phyloP scores from a whole-genome alignment of 2,113 vertebrate genomes.

The Hucho hucho region DNA sequence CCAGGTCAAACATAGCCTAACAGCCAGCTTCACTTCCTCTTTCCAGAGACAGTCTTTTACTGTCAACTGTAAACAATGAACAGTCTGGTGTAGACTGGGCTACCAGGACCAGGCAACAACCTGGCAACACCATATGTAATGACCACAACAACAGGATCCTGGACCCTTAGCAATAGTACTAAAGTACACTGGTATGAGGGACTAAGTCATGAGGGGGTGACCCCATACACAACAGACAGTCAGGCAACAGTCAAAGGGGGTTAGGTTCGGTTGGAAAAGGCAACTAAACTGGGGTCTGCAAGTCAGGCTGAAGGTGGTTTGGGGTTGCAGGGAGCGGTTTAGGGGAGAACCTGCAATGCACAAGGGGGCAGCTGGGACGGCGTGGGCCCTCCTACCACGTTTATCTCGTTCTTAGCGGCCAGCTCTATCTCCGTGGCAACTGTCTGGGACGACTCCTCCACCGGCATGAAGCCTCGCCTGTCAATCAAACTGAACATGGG shows the following conservation, averaged over 20 bases:
- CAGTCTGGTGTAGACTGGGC: neutral
- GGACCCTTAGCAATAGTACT: neutral
- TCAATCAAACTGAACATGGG: conserved; percentile 83
- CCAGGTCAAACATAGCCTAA: neutral
- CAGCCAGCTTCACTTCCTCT: neutral
- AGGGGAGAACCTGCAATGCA: conserved; percentile 43
- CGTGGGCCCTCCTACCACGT: conserved; percentile 83
- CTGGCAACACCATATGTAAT: neutral
- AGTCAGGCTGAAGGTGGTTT: conserved; percentile 22
- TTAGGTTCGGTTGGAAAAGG: conserved; percentile 28
- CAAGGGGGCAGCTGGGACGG: conserved; percentile 50
- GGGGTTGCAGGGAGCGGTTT: conserved; percentile 30
- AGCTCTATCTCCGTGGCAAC: conserved; percentile 65
- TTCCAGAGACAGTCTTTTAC: neutral
- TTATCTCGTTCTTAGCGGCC: conserved; percentile 79
- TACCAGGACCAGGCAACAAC: neutral
- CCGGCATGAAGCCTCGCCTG: conserved; percentile 87
- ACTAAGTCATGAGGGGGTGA: neutral
- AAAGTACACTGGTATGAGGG: neutral
- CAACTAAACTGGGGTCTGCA: conserved; percentile 36
- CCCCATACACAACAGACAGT: conserved; percentile 14
- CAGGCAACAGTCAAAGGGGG: conserved; percentile 14
- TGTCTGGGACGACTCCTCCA: conserved; percentile 67
- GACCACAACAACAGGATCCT: neutral
- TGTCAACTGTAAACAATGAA: neutral